Evolutionary conservation across 2,888 invertebrate genomes (phyloP).

Genomic region (Clusia tigrina): DNA sequence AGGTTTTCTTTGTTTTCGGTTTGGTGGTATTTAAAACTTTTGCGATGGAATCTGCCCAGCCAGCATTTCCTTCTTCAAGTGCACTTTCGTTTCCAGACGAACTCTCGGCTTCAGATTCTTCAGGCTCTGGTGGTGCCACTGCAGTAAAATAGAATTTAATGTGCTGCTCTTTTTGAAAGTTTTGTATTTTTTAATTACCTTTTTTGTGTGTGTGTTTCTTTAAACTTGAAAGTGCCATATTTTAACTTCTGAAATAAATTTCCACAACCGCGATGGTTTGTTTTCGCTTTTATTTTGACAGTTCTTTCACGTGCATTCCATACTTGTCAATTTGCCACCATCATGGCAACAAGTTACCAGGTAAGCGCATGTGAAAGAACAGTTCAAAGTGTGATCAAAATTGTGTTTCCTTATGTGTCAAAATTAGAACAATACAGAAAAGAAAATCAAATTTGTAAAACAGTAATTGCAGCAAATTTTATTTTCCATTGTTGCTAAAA

Average conservation of each 20-base stretch:
- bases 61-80: conserved; percentile 67
- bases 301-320: background rate
- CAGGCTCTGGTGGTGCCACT: conserved; percentile 1
- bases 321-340: too few relatives aligned
- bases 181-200: conserved; percentile 12
- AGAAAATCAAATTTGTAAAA: too few relatives aligned
- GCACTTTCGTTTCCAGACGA: conserved; percentile 33
- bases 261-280: too few relatives aligned
- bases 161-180: background rate
- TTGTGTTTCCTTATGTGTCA: too few relatives aligned
- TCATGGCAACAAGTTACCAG: too few relatives aligned
- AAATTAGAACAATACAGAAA: too few relatives aligned
- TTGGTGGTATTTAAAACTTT: conserved; percentile 80
- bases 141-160: too few relatives aligned
- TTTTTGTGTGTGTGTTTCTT: conserved; percentile 12
- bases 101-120: conserved; percentile 23
- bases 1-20: conserved; percentile 76
- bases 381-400: too few relatives aligned
- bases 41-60: conserved; percentile 84
- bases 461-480: too few relatives aligned
- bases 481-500: too few relatives aligned
- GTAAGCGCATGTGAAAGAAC: too few relatives aligned
- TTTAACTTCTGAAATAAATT: too few relatives aligned
- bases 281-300: background rate
- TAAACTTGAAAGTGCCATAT: conserved; percentile 33